Percentiles rank a stretch among this genome's conserved stretches.
Conservation (phyloP, 2,797 vertebrate genomes). For the Poeciliopsis turneri region DNA sequence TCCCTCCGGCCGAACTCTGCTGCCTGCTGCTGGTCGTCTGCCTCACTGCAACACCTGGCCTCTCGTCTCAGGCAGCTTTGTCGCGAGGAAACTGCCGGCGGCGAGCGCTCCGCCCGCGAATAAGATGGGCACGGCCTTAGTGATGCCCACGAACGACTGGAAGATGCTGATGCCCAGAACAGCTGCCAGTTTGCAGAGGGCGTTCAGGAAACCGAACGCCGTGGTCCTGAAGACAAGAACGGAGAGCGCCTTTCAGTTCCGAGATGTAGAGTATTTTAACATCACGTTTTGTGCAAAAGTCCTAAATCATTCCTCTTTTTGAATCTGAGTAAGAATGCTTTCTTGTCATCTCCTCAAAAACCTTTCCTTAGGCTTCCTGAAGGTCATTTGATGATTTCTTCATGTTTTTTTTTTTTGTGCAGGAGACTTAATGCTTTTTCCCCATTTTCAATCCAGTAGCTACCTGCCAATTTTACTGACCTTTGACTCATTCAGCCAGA, state of each 20-base stretch:
- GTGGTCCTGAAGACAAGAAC: constrained; percentile 83
- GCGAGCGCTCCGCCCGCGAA: constrained; percentile 91
- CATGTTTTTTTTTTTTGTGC: not conserved
- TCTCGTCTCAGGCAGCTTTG: constrained; percentile 93
- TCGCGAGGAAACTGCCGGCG: constrained; percentile 91
- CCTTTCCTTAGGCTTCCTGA: not conserved
- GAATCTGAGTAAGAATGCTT: not conserved
- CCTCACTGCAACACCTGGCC: constrained; percentile 93
- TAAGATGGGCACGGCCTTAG: constrained; percentile 93
- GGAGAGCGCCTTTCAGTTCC: not conserved
- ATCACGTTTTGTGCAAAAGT: not conserved
- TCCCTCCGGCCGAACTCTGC: constrained; percentile 53
- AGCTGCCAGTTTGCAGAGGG: constrained; percentile 93
- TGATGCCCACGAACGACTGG: constrained; percentile 95
- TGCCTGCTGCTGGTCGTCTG: constrained; percentile 54
- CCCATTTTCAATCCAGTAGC: not conserved
- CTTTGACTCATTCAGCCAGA: not conserved
- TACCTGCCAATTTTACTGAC: not conserved
- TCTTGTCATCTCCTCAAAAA: not conserved
- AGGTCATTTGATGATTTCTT: not conserved
- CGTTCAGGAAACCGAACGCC: constrained; percentile 95
- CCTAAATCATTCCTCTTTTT: not conserved
- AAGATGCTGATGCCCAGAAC: constrained; percentile 98
- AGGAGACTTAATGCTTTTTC: not conserved
- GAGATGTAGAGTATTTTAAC: not conserved